Evolutionary conservation across 2,888 invertebrate species (phyloP).

Genomic region (Nemapogon koenigi): DNA sequence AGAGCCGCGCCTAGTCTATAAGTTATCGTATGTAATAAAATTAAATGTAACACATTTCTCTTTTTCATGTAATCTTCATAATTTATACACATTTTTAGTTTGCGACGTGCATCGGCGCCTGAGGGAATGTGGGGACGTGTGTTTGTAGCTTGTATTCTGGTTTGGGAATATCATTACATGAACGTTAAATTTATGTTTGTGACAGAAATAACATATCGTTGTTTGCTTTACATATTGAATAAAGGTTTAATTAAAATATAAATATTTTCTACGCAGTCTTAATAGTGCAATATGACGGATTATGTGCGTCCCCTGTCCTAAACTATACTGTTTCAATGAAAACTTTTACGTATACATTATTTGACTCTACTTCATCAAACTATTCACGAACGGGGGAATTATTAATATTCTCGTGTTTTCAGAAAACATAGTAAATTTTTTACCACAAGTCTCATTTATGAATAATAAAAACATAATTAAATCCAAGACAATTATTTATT

Average conservation of each 20-base stretch:
- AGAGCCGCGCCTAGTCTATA: constrained; percentile 54
- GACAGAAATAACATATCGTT: constrained; percentile 25
- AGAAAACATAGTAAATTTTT: too few species aligned
- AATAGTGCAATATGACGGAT: too few species aligned
- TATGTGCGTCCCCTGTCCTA: too few species aligned
- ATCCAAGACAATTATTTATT: too few species aligned
- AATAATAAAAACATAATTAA: too few species aligned
- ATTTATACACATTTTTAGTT: constrained; percentile 62
- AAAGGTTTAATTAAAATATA: neutral
- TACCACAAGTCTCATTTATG: too few species aligned
- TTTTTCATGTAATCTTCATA: constrained; percentile 63
- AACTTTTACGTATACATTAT: too few species aligned
- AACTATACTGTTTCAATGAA: too few species aligned
- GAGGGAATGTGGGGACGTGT: constrained; percentile 27
- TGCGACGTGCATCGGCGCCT: constrained; percentile 48
- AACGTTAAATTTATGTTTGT: constrained; percentile 27
- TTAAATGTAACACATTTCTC: constrained; percentile 65
- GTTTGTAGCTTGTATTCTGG: constrained; percentile 17
- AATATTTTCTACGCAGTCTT: neutral
- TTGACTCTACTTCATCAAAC: too few species aligned
- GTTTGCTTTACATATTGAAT: constrained; percentile 22
- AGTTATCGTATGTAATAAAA: constrained; percentile 64
- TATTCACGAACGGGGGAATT: too few species aligned
- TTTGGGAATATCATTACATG: constrained; percentile 30
- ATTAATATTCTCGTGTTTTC: too few species aligned